A percentile compares a stretch with the other conserved stretches of the same genome.
Evolutionary conservation across 2,797 vertebrate genomes (phyloP).

Genomic region (Triplophysa bombifrons): DNA sequence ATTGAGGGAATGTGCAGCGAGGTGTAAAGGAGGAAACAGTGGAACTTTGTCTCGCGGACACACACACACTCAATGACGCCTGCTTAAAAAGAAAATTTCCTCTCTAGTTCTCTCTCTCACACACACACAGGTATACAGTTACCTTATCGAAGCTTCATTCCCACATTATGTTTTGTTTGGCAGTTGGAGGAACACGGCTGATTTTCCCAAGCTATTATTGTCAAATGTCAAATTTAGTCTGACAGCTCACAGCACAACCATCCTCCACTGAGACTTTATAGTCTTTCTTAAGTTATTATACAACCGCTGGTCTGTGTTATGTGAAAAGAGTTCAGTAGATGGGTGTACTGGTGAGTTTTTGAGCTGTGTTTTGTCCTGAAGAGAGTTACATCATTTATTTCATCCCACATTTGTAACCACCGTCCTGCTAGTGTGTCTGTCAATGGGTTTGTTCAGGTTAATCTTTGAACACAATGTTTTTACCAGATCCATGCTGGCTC

Average conservation of each 20-base stretch:
- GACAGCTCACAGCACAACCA: conserved; percentile 2
- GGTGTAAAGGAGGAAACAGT: conserved; percentile 49
- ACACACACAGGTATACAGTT: conserved; percentile 23
- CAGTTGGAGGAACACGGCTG: conserved; percentile 20
- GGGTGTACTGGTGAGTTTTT: neutral
- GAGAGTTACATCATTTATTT: neutral
- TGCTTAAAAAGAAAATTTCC: conserved; percentile 31
- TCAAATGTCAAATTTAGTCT: conserved; percentile 30
- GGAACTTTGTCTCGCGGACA: conserved; percentile 41
- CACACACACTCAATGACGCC: conserved; percentile 19
- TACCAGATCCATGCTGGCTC: neutral
- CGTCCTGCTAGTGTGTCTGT: neutral
- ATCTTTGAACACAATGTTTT: neutral
- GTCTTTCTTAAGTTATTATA: neutral
- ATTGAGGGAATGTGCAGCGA: conserved; percentile 30
- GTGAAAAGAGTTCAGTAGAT: neutral
- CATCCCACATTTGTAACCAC: neutral
- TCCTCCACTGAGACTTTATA: conserved; percentile 10
- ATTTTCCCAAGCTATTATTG: conserved; percentile 17
- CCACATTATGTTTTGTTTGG: conserved; percentile 26
- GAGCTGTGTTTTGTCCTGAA: neutral
- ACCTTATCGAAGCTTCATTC: conserved; percentile 27
- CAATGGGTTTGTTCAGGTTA: neutral
- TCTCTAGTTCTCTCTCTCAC: neutral
- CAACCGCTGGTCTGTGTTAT: neutral